phyloP scores from a whole-genome alignment of 2,113 vertebrate species.

The Cheirogaleus medius region DNA sequence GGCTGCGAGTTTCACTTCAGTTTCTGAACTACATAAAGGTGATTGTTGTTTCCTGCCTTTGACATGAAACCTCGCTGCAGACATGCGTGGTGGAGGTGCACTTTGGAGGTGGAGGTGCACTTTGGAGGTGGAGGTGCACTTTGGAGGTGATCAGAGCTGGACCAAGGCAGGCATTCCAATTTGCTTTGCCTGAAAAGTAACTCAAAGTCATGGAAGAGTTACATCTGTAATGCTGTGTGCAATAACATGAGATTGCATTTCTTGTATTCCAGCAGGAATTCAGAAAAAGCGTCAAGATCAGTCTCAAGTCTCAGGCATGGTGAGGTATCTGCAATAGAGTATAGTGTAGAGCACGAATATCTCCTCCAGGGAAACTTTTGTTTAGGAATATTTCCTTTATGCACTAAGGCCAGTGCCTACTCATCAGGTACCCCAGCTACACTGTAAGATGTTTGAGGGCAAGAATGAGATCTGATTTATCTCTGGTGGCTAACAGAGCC shows the following conservation, averaged over 20 bases:
- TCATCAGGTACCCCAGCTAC: neutral
- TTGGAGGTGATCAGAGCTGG: neutral
- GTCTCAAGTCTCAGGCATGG: neutral
- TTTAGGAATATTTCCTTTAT: neutral
- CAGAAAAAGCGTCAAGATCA: neutral
- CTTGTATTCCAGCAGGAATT: neutral
- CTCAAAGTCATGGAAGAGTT: neutral
- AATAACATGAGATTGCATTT: neutral
- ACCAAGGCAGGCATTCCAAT: neutral
- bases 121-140: neutral
- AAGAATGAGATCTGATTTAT: neutral
- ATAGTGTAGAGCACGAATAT: neutral
- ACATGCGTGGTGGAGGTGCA: neutral
- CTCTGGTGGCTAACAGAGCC: neutral
- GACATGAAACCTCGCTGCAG: constrained; percentile 37
- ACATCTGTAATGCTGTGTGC: neutral
- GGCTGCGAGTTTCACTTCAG: constrained; percentile 62
- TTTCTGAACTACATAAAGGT: constrained; percentile 8
- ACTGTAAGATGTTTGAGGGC: neutral
- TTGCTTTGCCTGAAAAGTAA: neutral
- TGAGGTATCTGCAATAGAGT: neutral
- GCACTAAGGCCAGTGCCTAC: neutral
- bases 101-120: neutral
- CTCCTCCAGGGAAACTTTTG: neutral
- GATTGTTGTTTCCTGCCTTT: constrained; percentile 42